Conservation (phyloP, 2,797 vertebrate genomes). For the Neosalanx taihuensis region DNA sequence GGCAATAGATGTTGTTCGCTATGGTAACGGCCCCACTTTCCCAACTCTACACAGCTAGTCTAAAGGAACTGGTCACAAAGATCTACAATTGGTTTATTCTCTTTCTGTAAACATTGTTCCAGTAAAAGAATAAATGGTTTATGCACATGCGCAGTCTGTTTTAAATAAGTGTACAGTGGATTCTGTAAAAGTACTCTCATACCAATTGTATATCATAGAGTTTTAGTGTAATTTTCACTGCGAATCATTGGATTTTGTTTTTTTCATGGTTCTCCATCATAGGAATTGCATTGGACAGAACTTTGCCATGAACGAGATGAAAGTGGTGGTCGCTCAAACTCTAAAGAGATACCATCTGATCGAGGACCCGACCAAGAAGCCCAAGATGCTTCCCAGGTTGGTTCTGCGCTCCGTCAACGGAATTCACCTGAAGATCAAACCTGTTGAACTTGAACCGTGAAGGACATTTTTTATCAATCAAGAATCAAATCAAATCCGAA, state of each 20-base stretch:
- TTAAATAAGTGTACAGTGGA: background rate
- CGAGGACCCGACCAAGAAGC: slow-evolving; percentile 64
- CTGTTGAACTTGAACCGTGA: slow-evolving; percentile 37
- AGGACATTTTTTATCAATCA: background rate
- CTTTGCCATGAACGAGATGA: slow-evolving; percentile 89
- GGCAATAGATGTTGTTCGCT: background rate
- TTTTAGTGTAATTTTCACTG: too few relatives aligned
- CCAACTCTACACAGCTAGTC: too few relatives aligned
- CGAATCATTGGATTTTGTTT: too few relatives aligned
- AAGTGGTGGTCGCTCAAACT: slow-evolving; percentile 76
- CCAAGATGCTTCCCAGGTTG: slow-evolving; percentile 55
- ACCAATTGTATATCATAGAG: background rate
- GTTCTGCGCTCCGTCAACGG: slow-evolving; percentile 81
- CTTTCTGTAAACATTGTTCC: too few relatives aligned
- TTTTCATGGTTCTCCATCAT: background rate
- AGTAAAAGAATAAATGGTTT: too few relatives aligned
- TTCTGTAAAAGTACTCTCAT: background rate
- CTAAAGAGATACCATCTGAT: slow-evolving; percentile 77
- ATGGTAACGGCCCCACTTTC: too few relatives aligned
- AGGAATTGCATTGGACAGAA: slow-evolving; percentile 93
- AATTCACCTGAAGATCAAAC: slow-evolving; percentile 76
- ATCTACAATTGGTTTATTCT: too few relatives aligned
- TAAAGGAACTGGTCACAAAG: too few relatives aligned
- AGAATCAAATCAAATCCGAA: background rate
- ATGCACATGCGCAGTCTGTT: background rate